Conservation (phyloP, 2,888 invertebrate species). For the Stomorhina lunata region DNA sequence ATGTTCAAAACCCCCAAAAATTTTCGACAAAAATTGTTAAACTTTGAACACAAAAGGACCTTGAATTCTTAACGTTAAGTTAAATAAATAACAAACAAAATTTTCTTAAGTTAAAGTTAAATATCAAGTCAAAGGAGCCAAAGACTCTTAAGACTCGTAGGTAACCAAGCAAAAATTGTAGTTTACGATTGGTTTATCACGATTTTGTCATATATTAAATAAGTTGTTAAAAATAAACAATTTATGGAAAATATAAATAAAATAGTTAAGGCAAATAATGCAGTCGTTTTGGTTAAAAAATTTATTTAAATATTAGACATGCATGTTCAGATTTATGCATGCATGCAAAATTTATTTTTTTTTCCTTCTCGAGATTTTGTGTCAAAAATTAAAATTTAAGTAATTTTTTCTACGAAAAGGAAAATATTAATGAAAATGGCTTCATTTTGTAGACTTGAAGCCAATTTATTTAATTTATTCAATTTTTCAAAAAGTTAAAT, state of each 20-base stretch:
- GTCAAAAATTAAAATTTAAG: neutral
- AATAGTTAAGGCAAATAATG: neutral
- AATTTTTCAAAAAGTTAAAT: too few relatives aligned
- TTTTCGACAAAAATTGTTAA: neutral
- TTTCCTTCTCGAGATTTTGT: too few relatives aligned
- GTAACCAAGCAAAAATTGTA: neutral
- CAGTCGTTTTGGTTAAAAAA: neutral
- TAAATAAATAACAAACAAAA: neutral
- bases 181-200: slow-evolving; percentile 55
- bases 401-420: too few relatives aligned
- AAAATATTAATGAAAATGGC: too few relatives aligned
- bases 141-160: neutral
- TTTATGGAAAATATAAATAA: slow-evolving; percentile 28
- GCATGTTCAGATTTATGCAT: neutral
- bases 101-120: slow-evolving; percentile 18
- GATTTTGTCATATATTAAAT: slow-evolving; percentile 59
- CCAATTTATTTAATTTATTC: too few relatives aligned
- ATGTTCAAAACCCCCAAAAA: neutral
- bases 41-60: slow-evolving; percentile 23
- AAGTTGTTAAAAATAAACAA: slow-evolving; percentile 52
- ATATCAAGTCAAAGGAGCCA: slow-evolving; percentile 5
- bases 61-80: slow-evolving; percentile 42
- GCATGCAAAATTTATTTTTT: neutral
- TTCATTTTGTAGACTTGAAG: too few relatives aligned
- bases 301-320: too few relatives aligned